These are phyloP conservation scores for Scophthalmus maximus DNA, from an alignment of 2,113 vertebrate species.

Conservation along the genomic window DNA sequence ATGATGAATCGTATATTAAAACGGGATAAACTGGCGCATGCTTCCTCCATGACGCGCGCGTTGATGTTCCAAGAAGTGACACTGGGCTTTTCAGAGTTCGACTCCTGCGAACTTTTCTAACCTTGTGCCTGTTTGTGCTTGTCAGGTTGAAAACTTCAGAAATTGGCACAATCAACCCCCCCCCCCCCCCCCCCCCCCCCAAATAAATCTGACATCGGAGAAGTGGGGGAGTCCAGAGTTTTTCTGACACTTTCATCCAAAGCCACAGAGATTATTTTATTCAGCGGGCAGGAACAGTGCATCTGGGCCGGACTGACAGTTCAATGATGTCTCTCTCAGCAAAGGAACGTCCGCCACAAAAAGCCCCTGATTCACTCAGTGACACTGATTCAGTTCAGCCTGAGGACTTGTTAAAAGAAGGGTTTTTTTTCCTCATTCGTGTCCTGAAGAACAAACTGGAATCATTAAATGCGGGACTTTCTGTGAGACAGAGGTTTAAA, in stretches of 20 bases:
- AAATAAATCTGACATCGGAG: background rate
- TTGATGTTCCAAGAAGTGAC: no score
- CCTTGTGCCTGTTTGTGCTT: background rate
- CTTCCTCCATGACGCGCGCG: no score
- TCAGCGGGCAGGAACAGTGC: background rate
- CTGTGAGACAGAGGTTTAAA: conserved; percentile 41
- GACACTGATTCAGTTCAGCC: background rate
- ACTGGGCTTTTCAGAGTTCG: no score
- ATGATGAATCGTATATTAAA: no score
- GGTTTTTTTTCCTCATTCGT: conserved; percentile 8
- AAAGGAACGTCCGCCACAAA: background rate
- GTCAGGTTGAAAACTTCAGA: background rate
- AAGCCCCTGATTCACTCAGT: background rate
- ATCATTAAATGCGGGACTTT: conserved; percentile 47
- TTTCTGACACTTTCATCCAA: background rate
- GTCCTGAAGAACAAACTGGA: conserved; percentile 31
- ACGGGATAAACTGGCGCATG: no score
- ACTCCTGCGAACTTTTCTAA: no score
- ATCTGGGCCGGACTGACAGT: background rate
- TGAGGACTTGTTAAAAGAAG: conserved; percentile 1
- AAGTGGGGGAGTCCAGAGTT: background rate
- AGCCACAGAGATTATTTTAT: background rate
- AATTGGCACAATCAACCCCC: background rate
- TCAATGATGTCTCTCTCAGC: background rate
- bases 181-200: no score